These are phyloP conservation scores for Oscarella lobularis DNA, from an alignment of 37 sponge, comb jelly and placozoan genomes.

Conservation along the genomic window DNA sequence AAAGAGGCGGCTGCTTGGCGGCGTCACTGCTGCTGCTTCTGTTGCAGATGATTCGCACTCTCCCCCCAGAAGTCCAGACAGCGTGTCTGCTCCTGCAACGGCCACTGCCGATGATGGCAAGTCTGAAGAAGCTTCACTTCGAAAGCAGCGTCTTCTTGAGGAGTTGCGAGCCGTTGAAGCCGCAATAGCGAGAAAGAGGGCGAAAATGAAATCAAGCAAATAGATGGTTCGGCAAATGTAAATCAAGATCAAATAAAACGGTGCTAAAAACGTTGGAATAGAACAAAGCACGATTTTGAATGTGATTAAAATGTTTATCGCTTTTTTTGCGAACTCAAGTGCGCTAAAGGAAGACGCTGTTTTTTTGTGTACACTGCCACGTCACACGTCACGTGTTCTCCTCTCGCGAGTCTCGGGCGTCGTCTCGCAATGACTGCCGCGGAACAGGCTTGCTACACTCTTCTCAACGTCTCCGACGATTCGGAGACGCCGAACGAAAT, in stretches of 20 bases:
- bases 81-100: not conserved
- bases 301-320: no score
- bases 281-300: no score
- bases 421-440: not conserved
- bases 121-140: not conserved
- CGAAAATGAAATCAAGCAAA: not conserved
- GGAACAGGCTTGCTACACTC: constrained; percentile 91
- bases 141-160: not conserved
- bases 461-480: constrained; percentile 59
- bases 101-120: not conserved
- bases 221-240: no score
- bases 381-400: no score
- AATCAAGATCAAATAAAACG: no score
- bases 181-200: not conserved
- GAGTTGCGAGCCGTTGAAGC: not conserved
- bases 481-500: constrained; percentile 69
- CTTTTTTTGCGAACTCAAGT: no score
- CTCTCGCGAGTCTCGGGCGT: no score
- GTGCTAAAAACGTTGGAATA: no score
- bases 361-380: no score
- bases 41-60: not conserved
- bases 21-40: no score
- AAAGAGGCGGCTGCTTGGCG: not conserved
- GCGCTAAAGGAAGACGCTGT: no score
- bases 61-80: not conserved